A percentile compares a stretch with the other conserved stretches of the same genome.
phyloP scores from a whole-genome alignment of 2,113 vertebrate species.

The Asarcornis scutulata region DNA sequence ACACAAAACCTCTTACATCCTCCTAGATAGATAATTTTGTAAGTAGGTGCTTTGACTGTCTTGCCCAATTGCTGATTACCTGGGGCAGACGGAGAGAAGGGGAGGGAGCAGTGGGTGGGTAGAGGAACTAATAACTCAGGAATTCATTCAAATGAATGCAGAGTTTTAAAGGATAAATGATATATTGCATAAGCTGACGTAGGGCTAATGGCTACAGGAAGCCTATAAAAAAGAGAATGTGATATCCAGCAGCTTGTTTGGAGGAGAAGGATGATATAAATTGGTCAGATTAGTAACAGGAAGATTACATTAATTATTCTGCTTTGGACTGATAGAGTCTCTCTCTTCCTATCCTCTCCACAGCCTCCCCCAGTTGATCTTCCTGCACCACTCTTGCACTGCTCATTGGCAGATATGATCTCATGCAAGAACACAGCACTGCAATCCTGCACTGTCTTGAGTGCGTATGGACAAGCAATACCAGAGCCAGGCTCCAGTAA shows the following conservation, averaged over 20 bases:
- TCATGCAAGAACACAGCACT: not conserved
- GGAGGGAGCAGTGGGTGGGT: not conserved
- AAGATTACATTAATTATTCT: constrained; percentile 27
- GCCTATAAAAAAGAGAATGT: constrained; percentile 22
- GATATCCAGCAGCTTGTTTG: constrained; percentile 35
- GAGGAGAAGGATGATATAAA: not conserved
- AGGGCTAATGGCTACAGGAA: constrained; percentile 46
- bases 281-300: not conserved
- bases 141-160: constrained; percentile 38
- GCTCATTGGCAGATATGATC: not conserved
- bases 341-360: not conserved
- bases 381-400: not conserved
- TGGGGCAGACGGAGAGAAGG: not conserved
- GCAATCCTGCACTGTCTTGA: not conserved
- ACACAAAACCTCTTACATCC: constrained; percentile 20
- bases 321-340: not conserved
- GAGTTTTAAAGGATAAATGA: constrained; percentile 21
- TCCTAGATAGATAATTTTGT: constrained; percentile 50
- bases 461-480: not conserved
- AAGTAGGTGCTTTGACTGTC: constrained; percentile 35
- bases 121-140: constrained; percentile 68
- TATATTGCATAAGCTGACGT: constrained; percentile 28
- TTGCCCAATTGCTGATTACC: constrained; percentile 50
- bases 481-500: not conserved
- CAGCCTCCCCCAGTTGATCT: not conserved